A percentile compares a stretch with the other conserved stretches of the same genome.
These are phyloP conservation scores for Whitmania pigra DNA, from an alignment of 1,140 invertebrate genomes.

Conservation along the genomic window DNA sequence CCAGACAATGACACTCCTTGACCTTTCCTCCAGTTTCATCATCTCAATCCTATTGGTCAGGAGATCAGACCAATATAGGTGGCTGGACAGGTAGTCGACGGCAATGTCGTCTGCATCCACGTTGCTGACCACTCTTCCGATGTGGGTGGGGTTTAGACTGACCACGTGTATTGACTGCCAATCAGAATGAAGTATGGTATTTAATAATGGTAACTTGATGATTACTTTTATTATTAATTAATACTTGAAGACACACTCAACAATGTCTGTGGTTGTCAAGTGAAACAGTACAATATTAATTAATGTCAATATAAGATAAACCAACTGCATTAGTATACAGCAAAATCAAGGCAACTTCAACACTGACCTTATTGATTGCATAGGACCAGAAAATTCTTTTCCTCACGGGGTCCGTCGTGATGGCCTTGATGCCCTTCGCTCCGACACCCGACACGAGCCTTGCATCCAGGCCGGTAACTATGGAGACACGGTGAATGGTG, in stretches of 20 bases:
- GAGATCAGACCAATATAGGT: slow-evolving; percentile 93
- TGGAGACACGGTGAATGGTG: slow-evolving; percentile 55
- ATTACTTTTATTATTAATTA: too few species aligned
- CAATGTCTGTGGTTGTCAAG: too few species aligned
- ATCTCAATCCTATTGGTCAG: slow-evolving; percentile 77
- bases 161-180: too few species aligned
- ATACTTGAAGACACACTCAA: too few species aligned
- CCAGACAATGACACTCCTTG: slow-evolving; percentile 60
- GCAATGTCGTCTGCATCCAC: slow-evolving; percentile 65
- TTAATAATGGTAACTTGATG: too few species aligned
- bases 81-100: slow-evolving; percentile 81
- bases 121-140: neutral
- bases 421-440: slow-evolving; percentile 72
- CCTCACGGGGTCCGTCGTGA: slow-evolving; percentile 79
- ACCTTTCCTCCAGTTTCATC: slow-evolving; percentile 65
- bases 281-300: too few species aligned
- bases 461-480: slow-evolving; percentile 62
- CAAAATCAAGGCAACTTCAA: neutral
- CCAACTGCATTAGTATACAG: too few species aligned
- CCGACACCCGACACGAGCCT: slow-evolving; percentile 50
- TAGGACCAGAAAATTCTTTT: slow-evolving; percentile 81
- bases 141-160: too few species aligned
- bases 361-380: slow-evolving; percentile 50
- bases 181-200: too few species aligned
- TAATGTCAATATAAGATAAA: too few species aligned